These are phyloP conservation scores for Melieria omissa DNA, from an alignment of 2,888 invertebrate genomes.

Conservation along the genomic window DNA sequence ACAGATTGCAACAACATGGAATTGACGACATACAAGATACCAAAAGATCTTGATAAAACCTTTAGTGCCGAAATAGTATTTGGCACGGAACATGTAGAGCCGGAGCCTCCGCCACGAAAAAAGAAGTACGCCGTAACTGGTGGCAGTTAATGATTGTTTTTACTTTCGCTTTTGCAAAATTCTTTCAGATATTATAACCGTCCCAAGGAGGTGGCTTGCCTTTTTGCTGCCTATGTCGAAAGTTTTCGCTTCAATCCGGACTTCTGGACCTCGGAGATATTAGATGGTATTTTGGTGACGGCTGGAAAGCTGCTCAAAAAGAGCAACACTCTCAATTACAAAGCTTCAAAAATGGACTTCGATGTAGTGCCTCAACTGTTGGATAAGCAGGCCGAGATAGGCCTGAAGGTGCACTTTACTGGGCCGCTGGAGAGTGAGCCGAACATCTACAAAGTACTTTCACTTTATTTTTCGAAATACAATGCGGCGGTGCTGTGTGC, in stretches of 20 bases:
- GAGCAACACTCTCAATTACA: constrained; percentile 51
- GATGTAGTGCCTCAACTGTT: constrained; percentile 58
- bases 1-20: constrained; percentile 51
- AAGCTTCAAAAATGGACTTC: constrained; percentile 51
- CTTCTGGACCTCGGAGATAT: constrained; percentile 57
- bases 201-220: constrained; percentile 56
- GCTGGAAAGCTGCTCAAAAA: constrained; percentile 52
- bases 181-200: constrained; percentile 49
- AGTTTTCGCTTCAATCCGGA: constrained; percentile 58
- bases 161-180: too few species aligned
- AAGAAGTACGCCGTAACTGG: background rate
- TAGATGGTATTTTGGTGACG: constrained; percentile 56
- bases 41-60: constrained; percentile 59
- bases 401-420: constrained; percentile 54
- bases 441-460: constrained; percentile 58
- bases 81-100: constrained; percentile 51
- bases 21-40: constrained; percentile 54
- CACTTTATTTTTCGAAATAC: constrained; percentile 56
- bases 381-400: constrained; percentile 54
- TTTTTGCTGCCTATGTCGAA: constrained; percentile 59
- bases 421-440: constrained; percentile 55
- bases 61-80: constrained; percentile 58
- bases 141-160: too few species aligned
- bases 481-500: constrained; percentile 56
- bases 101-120: constrained; percentile 39